Conservation (phyloP, 1,140 invertebrate species). For the Telenomus remus region DNA sequence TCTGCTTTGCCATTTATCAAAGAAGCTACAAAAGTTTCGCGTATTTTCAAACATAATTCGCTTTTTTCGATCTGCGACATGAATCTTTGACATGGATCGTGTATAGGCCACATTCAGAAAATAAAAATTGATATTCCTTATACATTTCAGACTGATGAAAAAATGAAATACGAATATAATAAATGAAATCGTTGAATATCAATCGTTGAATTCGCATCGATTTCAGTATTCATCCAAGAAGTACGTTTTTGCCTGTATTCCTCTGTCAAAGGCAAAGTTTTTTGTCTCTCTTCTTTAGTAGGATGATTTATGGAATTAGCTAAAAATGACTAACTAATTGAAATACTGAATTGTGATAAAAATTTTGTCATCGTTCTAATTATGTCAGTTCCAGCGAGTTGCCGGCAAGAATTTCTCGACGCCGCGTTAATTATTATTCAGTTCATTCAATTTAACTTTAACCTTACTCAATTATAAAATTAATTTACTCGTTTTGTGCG, state of each 20-base stretch:
- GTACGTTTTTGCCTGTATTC: neutral
- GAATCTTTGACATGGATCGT: no score
- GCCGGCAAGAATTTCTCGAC: neutral
- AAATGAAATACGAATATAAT: no score
- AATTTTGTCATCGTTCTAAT: constrained; percentile 1
- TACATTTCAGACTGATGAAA: no score
- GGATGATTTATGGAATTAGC: neutral
- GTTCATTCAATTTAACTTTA: constrained; percentile 30
- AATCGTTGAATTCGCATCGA: constrained; percentile 19
- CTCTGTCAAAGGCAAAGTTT: neutral
- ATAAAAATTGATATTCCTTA: no score
- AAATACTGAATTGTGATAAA: constrained; percentile 2
- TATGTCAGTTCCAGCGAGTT: neutral
- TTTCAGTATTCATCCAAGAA: constrained; percentile 16
- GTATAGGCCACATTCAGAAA: constrained; percentile 10
- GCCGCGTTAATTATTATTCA: constrained; percentile 18
- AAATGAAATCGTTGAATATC: no score
- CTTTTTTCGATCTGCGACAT: no score
- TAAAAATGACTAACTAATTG: no score
- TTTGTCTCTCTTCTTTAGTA: neutral
- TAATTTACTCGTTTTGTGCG: constrained; percentile 17
- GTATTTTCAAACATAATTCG: no score
- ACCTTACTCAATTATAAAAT: constrained; percentile 16
- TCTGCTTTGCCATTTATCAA: no score
- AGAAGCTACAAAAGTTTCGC: no score